Evolutionary conservation across 1,140 invertebrate genomes (phyloP), one percentile per base, ranked within the genome.

Genomic region (Drosophila triauraria): DNA sequence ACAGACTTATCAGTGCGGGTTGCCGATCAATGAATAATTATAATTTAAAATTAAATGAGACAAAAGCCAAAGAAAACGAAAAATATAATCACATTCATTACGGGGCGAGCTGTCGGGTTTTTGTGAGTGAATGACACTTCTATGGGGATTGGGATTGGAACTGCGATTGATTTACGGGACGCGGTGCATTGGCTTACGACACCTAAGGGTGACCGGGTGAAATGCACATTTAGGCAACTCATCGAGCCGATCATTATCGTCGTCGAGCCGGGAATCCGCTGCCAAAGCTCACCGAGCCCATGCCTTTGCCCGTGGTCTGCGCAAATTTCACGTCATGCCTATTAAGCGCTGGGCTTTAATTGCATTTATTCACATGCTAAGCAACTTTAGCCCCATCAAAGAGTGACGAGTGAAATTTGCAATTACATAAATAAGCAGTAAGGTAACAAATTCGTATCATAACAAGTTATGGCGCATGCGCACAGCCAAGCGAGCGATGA

Each of bases 381-480:
- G 78, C 81, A 76, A 70, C 64, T 54, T 35, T 38, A 75, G 30
- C 48, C 23, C 57, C 44, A 58, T 38, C 40, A n/a, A 65, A 68
- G 70, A 83, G 63, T 78, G 80, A 78, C 85, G 70, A 78, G 78
- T 85, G 85, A 88, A 88, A 90, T 90, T 88, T 80, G 65, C 80
- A 88, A 90, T 87, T 87, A 87, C 77, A 90, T 87, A 87, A 87
- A 81, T 63, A 77, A 59, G 61, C 38, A 27, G 46, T 72, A 72
- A 60, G 58, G 69, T 76, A 70, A 77, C 71, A 77, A 64, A 75
- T 53, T 30, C 65, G 40, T 64, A 64, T 30, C 65, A 51, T 69
- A 64, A 53, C 80, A 74, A 59, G 48, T 74, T 59, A 56, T 50
- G 58, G 40, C 71, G 62, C 38, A 43, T 54, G 23, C 40, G 50